A percentile compares a stretch with the other conserved stretches of the same genome.
phyloP scores from a whole-genome alignment of 2,888 invertebrate genomes.

The Eretmocerus hayati region DNA sequence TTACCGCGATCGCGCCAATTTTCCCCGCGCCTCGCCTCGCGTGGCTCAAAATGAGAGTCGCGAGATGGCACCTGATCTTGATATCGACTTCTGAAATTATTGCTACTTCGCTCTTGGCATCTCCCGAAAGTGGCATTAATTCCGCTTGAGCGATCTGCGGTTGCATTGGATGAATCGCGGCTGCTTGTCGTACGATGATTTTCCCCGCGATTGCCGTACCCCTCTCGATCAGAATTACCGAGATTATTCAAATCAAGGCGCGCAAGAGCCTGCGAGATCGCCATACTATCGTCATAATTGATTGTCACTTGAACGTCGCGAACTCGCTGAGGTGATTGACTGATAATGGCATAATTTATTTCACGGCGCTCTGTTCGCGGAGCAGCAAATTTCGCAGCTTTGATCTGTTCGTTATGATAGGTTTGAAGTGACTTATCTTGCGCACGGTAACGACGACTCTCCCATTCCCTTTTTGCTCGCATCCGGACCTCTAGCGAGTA shows the following conservation, averaged over 20 bases:
- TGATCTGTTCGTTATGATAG: not conserved
- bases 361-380: not conserved
- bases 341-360: not conserved
- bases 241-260: no score
- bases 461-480: not conserved
- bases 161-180: not conserved
- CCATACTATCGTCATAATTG: not conserved
- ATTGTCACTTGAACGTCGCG: not conserved
- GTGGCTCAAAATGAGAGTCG: no score
- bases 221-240: no score
- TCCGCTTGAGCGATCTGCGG: not conserved
- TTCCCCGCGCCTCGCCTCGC: no score
- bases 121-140: not conserved
- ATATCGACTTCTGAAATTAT: no score
- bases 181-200: no score
- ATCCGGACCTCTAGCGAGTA: not conserved
- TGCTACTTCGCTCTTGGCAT: no score
- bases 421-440: not conserved
- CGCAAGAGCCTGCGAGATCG: not conserved
- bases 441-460: not conserved
- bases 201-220: no score
- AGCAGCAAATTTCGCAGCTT: not conserved
- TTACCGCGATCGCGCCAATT: no score
- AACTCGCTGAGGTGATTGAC: not conserved
- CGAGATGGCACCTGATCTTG: no score